phyloP scores from a whole-genome alignment of 2,888 invertebrate genomes.

The Epirrhoe tristata region DNA sequence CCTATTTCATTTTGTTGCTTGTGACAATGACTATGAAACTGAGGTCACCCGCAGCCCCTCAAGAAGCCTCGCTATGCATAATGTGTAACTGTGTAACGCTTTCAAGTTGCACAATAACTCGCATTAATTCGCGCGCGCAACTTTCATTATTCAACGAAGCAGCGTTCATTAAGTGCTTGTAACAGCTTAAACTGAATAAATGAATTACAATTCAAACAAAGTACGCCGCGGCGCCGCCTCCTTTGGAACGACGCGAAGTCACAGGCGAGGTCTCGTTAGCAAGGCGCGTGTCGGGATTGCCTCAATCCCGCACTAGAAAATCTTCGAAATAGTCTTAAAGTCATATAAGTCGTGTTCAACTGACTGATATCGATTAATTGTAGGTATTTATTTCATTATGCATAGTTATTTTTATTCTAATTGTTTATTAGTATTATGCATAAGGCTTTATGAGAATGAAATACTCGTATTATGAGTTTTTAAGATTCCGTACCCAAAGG shows the following conservation, averaged over 20 bases:
- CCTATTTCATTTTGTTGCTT: too few relatives aligned
- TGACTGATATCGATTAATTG: too few relatives aligned
- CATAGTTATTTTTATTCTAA: too few relatives aligned
- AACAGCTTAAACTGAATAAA: constrained; percentile 53
- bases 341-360: too few relatives aligned
- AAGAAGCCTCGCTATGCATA: constrained; percentile 24
- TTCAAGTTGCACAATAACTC: constrained; percentile 37
- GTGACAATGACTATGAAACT: constrained; percentile 1
- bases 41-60: constrained; percentile 1
- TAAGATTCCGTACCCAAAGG: too few relatives aligned
- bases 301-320: background rate
- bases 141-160: constrained; percentile 49
- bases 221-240: constrained; percentile 30
- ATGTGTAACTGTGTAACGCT: constrained; percentile 26
- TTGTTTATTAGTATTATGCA: too few relatives aligned
- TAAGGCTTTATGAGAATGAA: too few relatives aligned
- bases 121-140: constrained; percentile 34
- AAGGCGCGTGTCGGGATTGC: background rate
- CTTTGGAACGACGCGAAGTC: background rate
- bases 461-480: too few relatives aligned
- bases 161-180: constrained; percentile 53
- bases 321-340: background rate
- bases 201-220: constrained; percentile 51
- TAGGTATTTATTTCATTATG: too few relatives aligned
- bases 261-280: background rate